Base-by-base conservation (phyloP, 2,888 invertebrate genomes). In the Desoria tigrina region DNA sequence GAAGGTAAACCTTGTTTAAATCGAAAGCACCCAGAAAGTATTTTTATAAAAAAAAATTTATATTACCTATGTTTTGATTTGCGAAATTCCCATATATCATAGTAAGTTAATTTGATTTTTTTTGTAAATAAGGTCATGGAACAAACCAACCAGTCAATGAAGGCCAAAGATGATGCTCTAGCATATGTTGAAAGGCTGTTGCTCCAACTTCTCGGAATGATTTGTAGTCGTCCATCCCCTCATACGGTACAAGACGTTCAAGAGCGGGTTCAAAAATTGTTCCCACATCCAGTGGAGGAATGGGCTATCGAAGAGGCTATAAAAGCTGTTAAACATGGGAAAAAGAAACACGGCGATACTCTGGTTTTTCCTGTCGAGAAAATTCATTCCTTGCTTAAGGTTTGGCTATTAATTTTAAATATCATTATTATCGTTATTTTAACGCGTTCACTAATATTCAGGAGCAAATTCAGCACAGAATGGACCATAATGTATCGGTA, bases 261-360 rank as follows among this genome's bases (percentile, higher is more conserved):
- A 79, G 94, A 94, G 77, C 85, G 94, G 72, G 94, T 97, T 39
- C 87, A 89, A 73, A 89, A 89, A 76, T 91, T 92, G 61, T 95
- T 96, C 84, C 96, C 96, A n/a, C 90, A 90, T 18, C 95, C 96
- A 2, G 90, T 97, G 76, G 94, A 95, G 82, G 87, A 87, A 79
- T 96, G 95, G 94, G 94, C 95, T 57, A 84, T 94, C 67, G 86
- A 86, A 72, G 95, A 96, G 80, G 96, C 95, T 21, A 88, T 89
- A 74, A 90, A 90, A 78, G 90, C 90, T 56, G 84, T 90, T 69
- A 89, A 90, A 77, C 87, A 88, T 78, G 88, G 88, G 62, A 89
- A 89, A 78, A 90, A 90, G 79, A 81, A 82, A 77, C 23, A 24
- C 18, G 32, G 32, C 18, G 42, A 28, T 14, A 82, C 82, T 1